phyloP scores from a whole-genome alignment of 2,113 vertebrate genomes.

The Piprites chloris region DNA sequence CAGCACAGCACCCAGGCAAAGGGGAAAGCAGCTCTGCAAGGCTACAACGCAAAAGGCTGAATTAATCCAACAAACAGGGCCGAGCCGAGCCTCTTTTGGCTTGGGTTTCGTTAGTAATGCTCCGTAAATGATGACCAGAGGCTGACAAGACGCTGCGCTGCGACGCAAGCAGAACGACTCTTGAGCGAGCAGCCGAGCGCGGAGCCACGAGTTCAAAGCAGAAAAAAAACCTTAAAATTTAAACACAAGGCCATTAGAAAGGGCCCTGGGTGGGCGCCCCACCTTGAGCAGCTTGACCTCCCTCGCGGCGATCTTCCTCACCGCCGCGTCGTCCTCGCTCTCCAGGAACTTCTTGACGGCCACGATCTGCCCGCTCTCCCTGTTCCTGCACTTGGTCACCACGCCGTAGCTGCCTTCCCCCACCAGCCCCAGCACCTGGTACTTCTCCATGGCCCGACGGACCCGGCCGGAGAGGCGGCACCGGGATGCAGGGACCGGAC shows the following conservation, averaged over 20 bases:
- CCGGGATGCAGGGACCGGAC: not conserved
- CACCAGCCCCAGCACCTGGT: conserved; percentile 82
- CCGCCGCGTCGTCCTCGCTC: conserved; percentile 81
- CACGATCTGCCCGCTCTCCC: conserved; percentile 80
- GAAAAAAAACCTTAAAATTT: rapidly evolving
- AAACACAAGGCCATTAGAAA: rapidly evolving
- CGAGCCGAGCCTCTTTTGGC: rapidly evolving
- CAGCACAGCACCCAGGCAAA: not conserved
- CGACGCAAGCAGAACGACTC: rapidly evolving
- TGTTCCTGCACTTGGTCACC: conserved; percentile 84
- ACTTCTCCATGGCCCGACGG: conserved; percentile 74
- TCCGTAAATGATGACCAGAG: rapidly evolving
- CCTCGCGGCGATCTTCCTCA: conserved; percentile 82
- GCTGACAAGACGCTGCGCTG: not conserved
- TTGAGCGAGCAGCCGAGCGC: rapidly evolving
- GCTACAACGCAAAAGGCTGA: not conserved
- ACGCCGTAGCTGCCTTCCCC: conserved; percentile 88
- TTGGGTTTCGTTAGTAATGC: rapidly evolving
- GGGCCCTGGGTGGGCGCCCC: not conserved
- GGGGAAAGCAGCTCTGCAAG: not conserved
- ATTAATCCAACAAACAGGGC: rapidly evolving
- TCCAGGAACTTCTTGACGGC: conserved; percentile 90
- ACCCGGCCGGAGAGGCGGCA: not conserved
- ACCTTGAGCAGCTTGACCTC: conserved; percentile 78
- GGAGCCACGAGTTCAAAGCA: rapidly evolving